A percentile compares a stretch with the other conserved stretches of the same genome.
phyloP scores from a whole-genome alignment of 2,797 vertebrate genomes.

The Sitta carolinensis region DNA sequence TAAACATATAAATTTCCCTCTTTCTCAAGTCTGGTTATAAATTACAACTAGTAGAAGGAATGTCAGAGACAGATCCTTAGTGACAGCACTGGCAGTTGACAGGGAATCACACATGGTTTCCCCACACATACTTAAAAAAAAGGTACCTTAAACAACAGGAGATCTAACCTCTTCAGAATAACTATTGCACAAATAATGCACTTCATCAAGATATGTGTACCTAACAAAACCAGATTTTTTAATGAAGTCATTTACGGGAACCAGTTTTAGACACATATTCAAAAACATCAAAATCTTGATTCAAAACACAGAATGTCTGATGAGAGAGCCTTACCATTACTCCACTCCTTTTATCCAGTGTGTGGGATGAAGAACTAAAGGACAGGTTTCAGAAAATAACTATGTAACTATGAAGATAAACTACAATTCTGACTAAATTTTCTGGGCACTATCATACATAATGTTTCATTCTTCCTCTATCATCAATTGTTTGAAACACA shows the following conservation, averaged over 20 bases:
- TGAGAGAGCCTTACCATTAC: background rate
- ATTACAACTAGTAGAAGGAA: background rate
- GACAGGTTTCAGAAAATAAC: conserved; percentile 55
- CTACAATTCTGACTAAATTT: conserved; percentile 38
- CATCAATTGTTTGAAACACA: background rate
- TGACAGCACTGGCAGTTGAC: background rate
- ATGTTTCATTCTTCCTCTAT: conserved; percentile 30
- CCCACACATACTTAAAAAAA: background rate
- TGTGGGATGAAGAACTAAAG: conserved; percentile 19
- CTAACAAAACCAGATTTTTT: background rate
- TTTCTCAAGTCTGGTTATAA: background rate
- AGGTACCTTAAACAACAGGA: background rate
- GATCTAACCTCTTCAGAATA: background rate
- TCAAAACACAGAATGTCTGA: background rate
- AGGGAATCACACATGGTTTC: background rate
- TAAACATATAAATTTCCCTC: background rate
- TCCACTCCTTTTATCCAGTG: background rate
- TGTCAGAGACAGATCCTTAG: background rate
- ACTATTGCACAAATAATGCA: background rate
- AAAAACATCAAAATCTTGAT: background rate
- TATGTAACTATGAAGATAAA: conserved; percentile 44
- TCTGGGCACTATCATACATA: conserved; percentile 3
- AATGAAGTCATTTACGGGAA: background rate
- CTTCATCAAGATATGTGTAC: background rate
- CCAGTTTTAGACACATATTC: background rate